Base-by-base conservation (phyloP, 1,140 invertebrate genomes). In the Rhopalosiphum padi region DNA sequence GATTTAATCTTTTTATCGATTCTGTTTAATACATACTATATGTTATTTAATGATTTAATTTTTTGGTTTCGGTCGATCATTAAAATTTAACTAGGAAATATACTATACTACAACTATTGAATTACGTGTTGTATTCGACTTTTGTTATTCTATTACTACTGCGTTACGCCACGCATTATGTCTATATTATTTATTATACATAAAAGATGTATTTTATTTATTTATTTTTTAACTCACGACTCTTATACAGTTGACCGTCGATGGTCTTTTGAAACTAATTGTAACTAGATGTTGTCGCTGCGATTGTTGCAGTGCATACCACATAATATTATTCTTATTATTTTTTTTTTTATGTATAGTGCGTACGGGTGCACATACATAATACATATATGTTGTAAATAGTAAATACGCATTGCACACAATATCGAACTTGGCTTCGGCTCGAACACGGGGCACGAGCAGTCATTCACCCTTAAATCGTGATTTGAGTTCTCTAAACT, bases 401-500 rank as follows among this genome's bases (percentile, higher is more conserved):
- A 9, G 3, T 37, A 55, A n/a, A 2, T 18, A 77, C 60, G n/a
- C 30, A 77, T 77, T 77, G 30, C 30, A 53, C 15, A 55, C 25
- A 88, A 53, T 88, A 55, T 91, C 60, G 90, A 46, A 77, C 53
- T 91, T 77, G 41, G 25, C 1, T 53, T n/a, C 9, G 48, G n/a
- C 21, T 37, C 8, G 21, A 37, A 35, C n/a, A 41, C 9, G 51
- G 88, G 88, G 48, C 90, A 83, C 90, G 68, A 37, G 43, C 60
- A 92, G 90, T 92, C 90, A 41, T 92, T 92, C 90, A 83, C 90
- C 90, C 90, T 83, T 37, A 37, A 22, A 77, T 92, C 90, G 90
- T 92, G 90, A 92, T 83, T 60, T 91, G n/a, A 53, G 21, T 30
- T n/a, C 21, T 82, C 3, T 48, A n/a, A 43, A 77, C 21, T 82